Conservation (phyloP, 2,888 invertebrate species). For the Limnephilus rhombicus region DNA sequence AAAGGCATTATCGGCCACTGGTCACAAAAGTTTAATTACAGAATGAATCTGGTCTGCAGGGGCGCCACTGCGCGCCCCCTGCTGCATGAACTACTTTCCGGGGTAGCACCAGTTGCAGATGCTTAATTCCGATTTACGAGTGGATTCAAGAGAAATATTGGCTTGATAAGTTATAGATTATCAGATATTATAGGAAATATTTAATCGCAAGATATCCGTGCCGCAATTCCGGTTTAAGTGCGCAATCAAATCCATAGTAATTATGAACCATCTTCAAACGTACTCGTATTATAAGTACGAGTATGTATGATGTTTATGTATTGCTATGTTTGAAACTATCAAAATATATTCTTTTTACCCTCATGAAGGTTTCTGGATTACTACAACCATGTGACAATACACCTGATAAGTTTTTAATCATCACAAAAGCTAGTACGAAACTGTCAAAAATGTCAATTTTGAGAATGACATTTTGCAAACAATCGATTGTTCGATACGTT, state of each 20-base stretch:
- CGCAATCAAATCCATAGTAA: not conserved
- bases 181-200: not conserved
- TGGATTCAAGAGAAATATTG: not conserved
- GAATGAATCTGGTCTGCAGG: slow-evolving; percentile 32
- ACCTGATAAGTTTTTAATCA: too few species aligned
- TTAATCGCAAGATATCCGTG: not conserved
- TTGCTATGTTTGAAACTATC: too few species aligned
- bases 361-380: too few species aligned
- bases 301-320: too few species aligned
- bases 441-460: too few species aligned
- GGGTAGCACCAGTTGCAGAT: not conserved
- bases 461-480: too few species aligned
- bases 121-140: not conserved
- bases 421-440: too few species aligned
- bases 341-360: too few species aligned
- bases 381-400: too few species aligned
- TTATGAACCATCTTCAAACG: not conserved
- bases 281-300: not conserved
- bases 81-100: not conserved
- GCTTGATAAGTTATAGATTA: not conserved
- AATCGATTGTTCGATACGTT: too few species aligned
- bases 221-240: not conserved
- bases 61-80: not conserved
- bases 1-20: slow-evolving; percentile 46
- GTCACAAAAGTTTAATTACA: slow-evolving; percentile 53